Base-by-base conservation (phyloP, 2,113 vertebrate genomes). In the Petaurus breviceps region DNA sequence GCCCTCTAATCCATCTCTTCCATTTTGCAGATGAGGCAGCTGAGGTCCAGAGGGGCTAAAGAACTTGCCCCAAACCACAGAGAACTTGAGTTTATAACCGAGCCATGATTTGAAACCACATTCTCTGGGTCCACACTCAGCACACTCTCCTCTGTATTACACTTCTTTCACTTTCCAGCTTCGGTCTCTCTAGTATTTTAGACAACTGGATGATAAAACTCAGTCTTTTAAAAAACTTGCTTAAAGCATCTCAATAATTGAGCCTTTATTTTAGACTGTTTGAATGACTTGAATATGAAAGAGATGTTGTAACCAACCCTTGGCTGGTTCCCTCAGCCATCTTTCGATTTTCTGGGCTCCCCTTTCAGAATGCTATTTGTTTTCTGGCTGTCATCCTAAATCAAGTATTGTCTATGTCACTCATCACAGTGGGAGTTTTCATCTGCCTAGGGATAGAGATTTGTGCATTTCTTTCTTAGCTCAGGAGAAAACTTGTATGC, bases 381-480 rank as follows among this genome's bases (percentile, higher is more conserved):
- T 91, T 92, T 31, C 90, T 94, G 89, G 57, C 19, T 96, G 77
- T 95, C 57, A 57, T 47, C 55, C 47, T 89, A 52, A 95, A 93
- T 95, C 94, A 84, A n/a, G 54, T 50, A 57, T 50, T 94, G 47
- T 93, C 94, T 90, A 26, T 90, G 90, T 90, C 95, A 46, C 19
- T 96, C 28, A 93, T 22, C 28, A 8, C 3, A 51, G 46, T 91
- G 51, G 94, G 90, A 89, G 4, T 93, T 90, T 95, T 97, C 89
- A 92, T 96, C 57, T 91, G 95, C 37, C 24, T 46, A 90, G 7
- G 3, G 54, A 93, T 51, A 46, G 8, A 51, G 43, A 92, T 93
- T 95, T 95, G 50, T 95, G 90, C 0, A 91, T 49, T 57, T 97
- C 92, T 84, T 6, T 22, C 89, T 95, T 94, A 95, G 77, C 37